Percentiles rank a stretch among this genome's conserved stretches.
Evolutionary conservation across 2,113 vertebrate genomes (phyloP).

Genomic region (Anguilla rostrata): DNA sequence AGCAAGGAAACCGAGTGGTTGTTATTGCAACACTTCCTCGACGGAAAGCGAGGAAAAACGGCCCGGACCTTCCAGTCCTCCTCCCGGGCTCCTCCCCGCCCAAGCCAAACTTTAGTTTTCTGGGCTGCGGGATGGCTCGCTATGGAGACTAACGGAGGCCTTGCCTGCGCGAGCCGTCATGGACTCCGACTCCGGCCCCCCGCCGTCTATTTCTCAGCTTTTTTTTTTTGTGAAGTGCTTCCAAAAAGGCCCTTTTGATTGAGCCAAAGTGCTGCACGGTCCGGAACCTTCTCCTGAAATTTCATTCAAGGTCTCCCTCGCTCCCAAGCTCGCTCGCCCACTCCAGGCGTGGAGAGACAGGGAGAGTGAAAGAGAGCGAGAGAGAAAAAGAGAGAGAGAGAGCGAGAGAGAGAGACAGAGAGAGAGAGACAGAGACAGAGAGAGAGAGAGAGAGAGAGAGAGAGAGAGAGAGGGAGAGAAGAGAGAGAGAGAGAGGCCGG

Average conservation of each 20-base stretch:
- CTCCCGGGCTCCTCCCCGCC: too few relatives aligned
- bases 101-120: neutral
- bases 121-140: neutral
- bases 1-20: slow-evolving; percentile 24
- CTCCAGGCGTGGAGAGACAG: neutral
- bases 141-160: neutral
- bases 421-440: neutral
- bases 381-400: neutral
- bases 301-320: slow-evolving; percentile 25
- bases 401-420: slow-evolving; percentile 6
- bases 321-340: too few relatives aligned
- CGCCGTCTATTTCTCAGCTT: neutral
- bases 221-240: slow-evolving; percentile 4
- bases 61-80: neutral
- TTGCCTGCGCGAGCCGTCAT: neutral
- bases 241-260: neutral
- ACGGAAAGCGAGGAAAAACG: neutral
- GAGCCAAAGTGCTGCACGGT: slow-evolving; percentile 26
- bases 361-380: too few relatives aligned
- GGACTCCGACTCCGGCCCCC: neutral
- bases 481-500: slow-evolving; percentile 15
- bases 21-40: neutral
- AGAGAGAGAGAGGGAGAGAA: too few relatives aligned
- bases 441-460: neutral
- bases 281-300: slow-evolving; percentile 24